phyloP scores from a whole-genome alignment of 2,797 vertebrate genomes.

The Chrysocyon brachyurus region DNA sequence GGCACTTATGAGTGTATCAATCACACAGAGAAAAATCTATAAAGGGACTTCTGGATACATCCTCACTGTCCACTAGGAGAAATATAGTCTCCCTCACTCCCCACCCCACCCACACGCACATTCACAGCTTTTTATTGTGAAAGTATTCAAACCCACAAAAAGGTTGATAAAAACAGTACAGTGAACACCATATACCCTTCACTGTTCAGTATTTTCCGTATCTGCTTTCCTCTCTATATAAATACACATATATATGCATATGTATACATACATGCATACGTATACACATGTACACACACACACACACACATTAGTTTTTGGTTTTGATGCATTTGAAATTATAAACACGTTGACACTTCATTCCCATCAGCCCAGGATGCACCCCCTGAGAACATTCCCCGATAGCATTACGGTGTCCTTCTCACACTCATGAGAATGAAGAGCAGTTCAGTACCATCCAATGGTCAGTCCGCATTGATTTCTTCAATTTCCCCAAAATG shows the following conservation, averaged over 20 bases:
- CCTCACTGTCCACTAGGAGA: not conserved
- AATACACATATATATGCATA: not conserved
- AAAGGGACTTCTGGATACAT: not conserved
- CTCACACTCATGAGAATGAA: not conserved
- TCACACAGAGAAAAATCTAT: not conserved
- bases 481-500: conserved; percentile 40
- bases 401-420: not conserved
- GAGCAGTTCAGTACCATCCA: not conserved
- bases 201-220: not conserved
- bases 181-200: not conserved
- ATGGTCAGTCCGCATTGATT: not conserved
- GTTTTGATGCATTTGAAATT: conserved; percentile 13
- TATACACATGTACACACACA: not conserved
- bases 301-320: not conserved
- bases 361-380: not conserved
- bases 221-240: not conserved
- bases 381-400: not conserved
- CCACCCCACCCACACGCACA: not conserved
- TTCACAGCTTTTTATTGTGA: not conserved
- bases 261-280: fast-evolving
- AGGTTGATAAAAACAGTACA: not conserved
- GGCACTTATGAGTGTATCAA: not conserved
- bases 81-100: too few species aligned
- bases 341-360: not conserved
- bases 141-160: not conserved